Conservation (phyloP, 1,140 invertebrate genomes). For the Dryas iulia region DNA sequence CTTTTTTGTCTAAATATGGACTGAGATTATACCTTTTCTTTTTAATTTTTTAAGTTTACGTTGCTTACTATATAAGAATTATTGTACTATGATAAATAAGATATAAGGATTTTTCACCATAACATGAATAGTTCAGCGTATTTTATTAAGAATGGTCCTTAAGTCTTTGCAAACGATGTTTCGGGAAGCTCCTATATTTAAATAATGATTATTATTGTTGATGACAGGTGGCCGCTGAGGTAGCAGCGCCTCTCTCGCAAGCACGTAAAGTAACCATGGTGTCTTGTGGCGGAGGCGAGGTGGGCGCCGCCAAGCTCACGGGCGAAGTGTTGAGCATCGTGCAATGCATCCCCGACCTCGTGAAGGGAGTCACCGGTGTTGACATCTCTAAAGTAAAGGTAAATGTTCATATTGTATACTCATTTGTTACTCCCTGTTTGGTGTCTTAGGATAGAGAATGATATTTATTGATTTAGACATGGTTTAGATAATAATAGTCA, state of each 20-base stretch:
- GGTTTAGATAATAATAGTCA: too few relatives aligned
- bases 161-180: too few relatives aligned
- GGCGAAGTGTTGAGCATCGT: conserved; percentile 96
- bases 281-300: conserved; percentile 93
- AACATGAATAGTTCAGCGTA: too few relatives aligned
- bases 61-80: too few relatives aligned
- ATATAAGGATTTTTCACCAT: too few relatives aligned
- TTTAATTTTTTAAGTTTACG: too few relatives aligned
- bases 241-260: conserved; percentile 95
- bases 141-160: too few relatives aligned
- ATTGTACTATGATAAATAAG: too few relatives aligned
- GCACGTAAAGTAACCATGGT: conserved; percentile 97
- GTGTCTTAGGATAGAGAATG: neutral
- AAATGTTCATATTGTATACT: neutral
- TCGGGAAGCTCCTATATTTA: too few relatives aligned
- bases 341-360: conserved; percentile 92
- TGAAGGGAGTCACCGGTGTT: conserved; percentile 95
- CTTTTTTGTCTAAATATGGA: too few relatives aligned
- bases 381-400: conserved; percentile 89
- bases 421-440: neutral
- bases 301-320: conserved; percentile 96
- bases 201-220: neutral
- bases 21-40: too few relatives aligned
- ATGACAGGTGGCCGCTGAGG: conserved; percentile 93
- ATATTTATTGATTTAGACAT: neutral